Percentiles rank a stretch among this genome's conserved stretches.
Conservation (phyloP, 2,888 invertebrate genomes). For the Ectobius pallidus region DNA sequence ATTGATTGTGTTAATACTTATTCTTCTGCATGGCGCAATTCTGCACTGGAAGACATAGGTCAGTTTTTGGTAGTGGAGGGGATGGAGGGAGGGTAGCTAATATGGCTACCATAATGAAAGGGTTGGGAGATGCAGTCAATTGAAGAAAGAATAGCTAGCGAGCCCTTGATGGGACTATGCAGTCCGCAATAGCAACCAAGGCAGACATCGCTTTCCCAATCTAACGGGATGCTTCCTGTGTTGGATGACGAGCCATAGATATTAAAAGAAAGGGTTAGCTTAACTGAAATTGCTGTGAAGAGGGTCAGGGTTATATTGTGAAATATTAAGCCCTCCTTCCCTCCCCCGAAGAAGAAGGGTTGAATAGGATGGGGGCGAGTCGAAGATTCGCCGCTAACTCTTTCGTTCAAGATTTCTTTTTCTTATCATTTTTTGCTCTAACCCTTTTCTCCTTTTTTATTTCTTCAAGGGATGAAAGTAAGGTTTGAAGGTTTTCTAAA, state of each 20-base stretch:
- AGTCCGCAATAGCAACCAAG: neutral
- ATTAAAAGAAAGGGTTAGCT: neutral
- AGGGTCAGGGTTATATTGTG: constrained; percentile 28
- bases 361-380: constrained; percentile 1
- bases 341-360: too few relatives aligned
- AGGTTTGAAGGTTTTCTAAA: neutral
- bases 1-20: too few relatives aligned
- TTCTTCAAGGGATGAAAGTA: constrained; percentile 6
- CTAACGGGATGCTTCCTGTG: constrained; percentile 28
- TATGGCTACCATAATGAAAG: constrained; percentile 20
- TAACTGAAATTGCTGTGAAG: constrained; percentile 19
- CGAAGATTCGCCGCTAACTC: too few relatives aligned
- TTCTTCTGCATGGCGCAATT: neutral
- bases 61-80: neutral
- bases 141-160: neutral
- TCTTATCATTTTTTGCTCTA: constrained; percentile 8
- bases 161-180: neutral
- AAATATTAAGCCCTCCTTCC: constrained; percentile 19
- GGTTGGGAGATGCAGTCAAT: constrained; percentile 12
- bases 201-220: constrained; percentile 18
- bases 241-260: neutral
- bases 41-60: constrained; percentile 15
- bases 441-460: constrained; percentile 11
- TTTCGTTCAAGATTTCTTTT: too few relatives aligned
- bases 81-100: neutral